Base-by-base conservation (phyloP, 30 jellyfish, hydroid and myxozoan species). In the Chironex yamaguchii region DNA sequence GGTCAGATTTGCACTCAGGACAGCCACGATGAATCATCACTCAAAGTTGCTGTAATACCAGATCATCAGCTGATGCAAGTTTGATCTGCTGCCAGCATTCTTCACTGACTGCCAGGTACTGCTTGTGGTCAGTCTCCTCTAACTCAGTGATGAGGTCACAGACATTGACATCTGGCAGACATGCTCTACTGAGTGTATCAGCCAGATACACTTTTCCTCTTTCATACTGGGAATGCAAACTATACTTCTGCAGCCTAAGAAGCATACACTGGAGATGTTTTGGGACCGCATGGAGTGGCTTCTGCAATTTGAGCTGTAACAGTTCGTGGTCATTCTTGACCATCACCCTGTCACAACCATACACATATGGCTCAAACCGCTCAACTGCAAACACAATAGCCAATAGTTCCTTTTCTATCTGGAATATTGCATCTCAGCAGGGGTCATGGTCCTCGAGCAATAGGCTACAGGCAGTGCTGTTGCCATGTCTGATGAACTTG, bases 1-100 rank as follows among this genome's bases (percentile, higher is more conserved):
- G n/a, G 79, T 66, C 79, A 25, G 79, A 22, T 29, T 66, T 66
- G 79, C 65, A 66, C 79, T 66, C 79, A 12, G 79, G 79, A 58
- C 79, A 66, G 14, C 79, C 79, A 22, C 65, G 65, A 22, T 30
- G 67, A 22, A 66, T 25, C 26, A 26, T 22, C 65, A 22, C 79
- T 29, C 63, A 22, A 3, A 66, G 63, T 66, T 66, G 79, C 79
- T 66, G 79, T 25, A 66, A 29, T 66, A 3, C 65, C 63, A 63
- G 63, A 29, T 66, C 79, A 66, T 66, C 63, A 29, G 79, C 79
- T 66, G 79, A 22, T 3, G 79, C 79, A 26, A 24, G 71, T 28
- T 54, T 54, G 71, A 54, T 54, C 71, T 54, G 71, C 25, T 54
- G 71, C 71, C 71, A 54, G 25, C 71, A 32, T 32, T 54, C 71